Evolutionary conservation across 1,140 invertebrate genomes (phyloP).

Genomic region (Bombus terrestris): DNA sequence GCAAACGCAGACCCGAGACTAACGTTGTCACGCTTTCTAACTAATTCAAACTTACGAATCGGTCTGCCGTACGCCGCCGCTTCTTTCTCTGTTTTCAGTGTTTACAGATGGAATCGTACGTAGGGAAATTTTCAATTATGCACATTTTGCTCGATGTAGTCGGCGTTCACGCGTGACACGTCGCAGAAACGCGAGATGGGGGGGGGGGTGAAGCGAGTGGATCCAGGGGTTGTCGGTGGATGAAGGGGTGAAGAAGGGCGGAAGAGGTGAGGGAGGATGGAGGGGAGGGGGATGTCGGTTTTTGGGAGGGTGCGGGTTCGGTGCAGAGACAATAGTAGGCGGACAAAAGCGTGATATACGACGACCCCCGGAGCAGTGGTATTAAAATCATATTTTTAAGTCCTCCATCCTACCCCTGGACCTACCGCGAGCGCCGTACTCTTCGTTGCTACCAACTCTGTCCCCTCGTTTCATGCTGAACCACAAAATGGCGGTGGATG

Average conservation of each 20-base stretch:
- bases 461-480: conserved; percentile 47
- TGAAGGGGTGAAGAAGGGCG: neutral
- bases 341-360: conserved; percentile 82
- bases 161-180: conserved; percentile 20
- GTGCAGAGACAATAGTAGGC: conserved; percentile 79
- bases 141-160: conserved; percentile 48
- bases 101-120: neutral
- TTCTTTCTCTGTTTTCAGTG: neutral
- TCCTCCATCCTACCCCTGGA: conserved; percentile 56
- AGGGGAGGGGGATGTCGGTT: conserved; percentile 50
- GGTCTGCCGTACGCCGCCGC: neutral
- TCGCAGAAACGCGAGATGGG: neutral
- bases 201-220: neutral
- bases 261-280: neutral
- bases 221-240: conserved; percentile 5
- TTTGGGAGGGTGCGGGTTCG: conserved; percentile 65
- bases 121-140: conserved; percentile 67
- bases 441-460: conserved; percentile 38
- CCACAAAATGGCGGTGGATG: conserved; percentile 58
- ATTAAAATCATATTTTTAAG: conserved; percentile 82
- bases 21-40: too few species aligned
- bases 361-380: conserved; percentile 74
- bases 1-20: too few species aligned
- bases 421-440: conserved; percentile 26
- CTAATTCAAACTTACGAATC: neutral